phyloP scores from a whole-genome alignment of 2,888 invertebrate genomes.

The Pantelozetes paolii region DNA sequence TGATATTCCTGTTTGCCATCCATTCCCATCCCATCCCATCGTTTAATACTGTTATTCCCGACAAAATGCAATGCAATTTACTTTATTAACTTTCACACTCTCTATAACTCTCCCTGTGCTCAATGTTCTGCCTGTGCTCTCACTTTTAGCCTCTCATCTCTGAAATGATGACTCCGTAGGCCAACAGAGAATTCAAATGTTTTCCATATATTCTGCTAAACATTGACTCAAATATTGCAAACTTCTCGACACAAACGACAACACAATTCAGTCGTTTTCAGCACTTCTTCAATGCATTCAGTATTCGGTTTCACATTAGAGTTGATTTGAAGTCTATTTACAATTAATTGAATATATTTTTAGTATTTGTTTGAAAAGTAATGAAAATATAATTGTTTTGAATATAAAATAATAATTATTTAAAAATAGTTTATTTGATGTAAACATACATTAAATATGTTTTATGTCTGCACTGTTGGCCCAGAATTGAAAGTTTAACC shows the following conservation, averaged over 20 bases:
- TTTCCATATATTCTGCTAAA: not conserved
- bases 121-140: not conserved
- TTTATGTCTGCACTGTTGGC: no score
- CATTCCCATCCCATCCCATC: no score
- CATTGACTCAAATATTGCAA: not conserved
- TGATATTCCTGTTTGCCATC: no score
- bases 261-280: not conserved
- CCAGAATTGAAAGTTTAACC: not conserved
- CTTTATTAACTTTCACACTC: constrained; percentile 30
- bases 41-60: constrained; percentile 29
- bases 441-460: no score
- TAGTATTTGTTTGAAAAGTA: no score
- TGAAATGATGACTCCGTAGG: constrained; percentile 32
- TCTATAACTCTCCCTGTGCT: not conserved
- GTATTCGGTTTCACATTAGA: not conserved
- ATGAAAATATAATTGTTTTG: no score
- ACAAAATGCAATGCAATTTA: constrained; percentile 34
- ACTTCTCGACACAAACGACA: not conserved
- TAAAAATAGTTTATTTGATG: no score
- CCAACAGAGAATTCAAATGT: constrained; percentile 24
- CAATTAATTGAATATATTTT: no score
- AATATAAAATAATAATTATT: no score
- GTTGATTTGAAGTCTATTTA: no score
- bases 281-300: not conserved
- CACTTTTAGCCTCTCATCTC: constrained; percentile 15